Evolutionary conservation across 2,888 invertebrate genomes (phyloP).

Genomic region (Lasioglossum pauxillum): DNA sequence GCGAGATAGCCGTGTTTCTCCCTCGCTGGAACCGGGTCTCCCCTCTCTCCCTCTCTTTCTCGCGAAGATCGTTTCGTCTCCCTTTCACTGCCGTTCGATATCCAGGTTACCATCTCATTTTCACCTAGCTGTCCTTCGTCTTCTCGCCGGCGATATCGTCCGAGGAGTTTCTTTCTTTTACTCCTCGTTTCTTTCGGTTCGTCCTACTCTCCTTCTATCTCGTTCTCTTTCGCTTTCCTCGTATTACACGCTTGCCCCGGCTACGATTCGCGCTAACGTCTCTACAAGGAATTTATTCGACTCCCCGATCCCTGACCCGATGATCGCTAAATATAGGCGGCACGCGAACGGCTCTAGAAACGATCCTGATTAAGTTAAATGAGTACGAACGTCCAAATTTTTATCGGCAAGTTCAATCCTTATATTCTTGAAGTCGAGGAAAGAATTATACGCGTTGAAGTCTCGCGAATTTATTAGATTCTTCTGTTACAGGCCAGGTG

Average conservation of each 20-base stretch:
- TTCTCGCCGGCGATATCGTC: conserved; percentile 35
- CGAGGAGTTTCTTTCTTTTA: conserved; percentile 11
- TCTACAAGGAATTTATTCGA: neutral
- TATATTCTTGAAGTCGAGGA: too few species aligned
- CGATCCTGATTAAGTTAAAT: too few species aligned
- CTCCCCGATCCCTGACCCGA: neutral
- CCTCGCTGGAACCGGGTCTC: conserved; percentile 1
- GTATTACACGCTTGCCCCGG: neutral
- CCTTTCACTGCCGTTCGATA: conserved; percentile 42
- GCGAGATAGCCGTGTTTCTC: conserved; percentile 66
- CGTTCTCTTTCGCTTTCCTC: neutral
- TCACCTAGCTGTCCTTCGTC: conserved; percentile 42
- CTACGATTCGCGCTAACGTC: neutral
- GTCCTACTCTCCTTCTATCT: neutral
- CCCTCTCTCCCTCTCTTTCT: conserved; percentile 28
- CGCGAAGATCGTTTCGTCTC: conserved; percentile 36
- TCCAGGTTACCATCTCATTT: conserved; percentile 58
- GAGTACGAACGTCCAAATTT: too few species aligned
- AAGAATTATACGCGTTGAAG: conserved; percentile 28
- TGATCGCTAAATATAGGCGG: neutral
- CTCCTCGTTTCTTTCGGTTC: neutral
- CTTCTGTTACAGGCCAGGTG: conserved; percentile 35
- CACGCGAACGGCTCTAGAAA: neutral
- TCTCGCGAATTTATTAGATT: conserved; percentile 62
- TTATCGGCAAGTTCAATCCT: too few species aligned